These are phyloP conservation scores for Drosophila asahinai DNA, from an alignment of 1,140 invertebrate species.

Conservation along the genomic window DNA sequence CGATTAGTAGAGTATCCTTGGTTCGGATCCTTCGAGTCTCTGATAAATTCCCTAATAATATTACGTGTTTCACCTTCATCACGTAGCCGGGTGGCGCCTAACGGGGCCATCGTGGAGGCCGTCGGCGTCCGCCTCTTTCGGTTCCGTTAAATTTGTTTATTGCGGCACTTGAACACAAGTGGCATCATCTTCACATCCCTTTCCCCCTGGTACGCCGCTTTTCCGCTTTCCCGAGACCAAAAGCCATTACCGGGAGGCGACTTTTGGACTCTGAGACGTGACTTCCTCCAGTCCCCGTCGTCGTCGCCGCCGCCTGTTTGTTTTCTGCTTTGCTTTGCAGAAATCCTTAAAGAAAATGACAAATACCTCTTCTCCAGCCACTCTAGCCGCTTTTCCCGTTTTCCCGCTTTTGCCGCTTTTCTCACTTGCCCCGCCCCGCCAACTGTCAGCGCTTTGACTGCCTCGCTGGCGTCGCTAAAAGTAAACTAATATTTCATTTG, in stretches of 20 bases:
- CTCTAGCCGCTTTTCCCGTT: background rate
- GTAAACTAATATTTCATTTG: conserved; percentile 83
- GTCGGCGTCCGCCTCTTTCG: conserved; percentile 43
- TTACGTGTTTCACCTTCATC: conserved; percentile 61
- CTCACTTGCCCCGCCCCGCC: conserved; percentile 9
- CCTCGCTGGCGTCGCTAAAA: conserved; percentile 68
- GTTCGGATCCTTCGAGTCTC: background rate
- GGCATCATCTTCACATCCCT: conserved; percentile 70
- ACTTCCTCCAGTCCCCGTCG: conserved; percentile 36
- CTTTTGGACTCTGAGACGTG: conserved; percentile 67
- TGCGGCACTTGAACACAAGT: conserved; percentile 81
- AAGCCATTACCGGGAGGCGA: conserved; percentile 47
- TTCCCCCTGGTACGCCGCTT: background rate
- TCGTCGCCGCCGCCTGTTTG: conserved; percentile 15
- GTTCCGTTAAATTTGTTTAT: conserved; percentile 78
- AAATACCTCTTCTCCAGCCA: conserved; percentile 58
- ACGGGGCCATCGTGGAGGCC: conserved; percentile 41
- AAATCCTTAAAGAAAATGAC: conserved; percentile 80
- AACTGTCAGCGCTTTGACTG: conserved; percentile 77
- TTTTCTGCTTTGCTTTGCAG: conserved; percentile 76
- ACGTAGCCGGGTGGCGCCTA: conserved; percentile 50
- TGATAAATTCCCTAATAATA: conserved; percentile 1
- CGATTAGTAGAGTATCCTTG: background rate
- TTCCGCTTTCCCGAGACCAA: conserved; percentile 14
- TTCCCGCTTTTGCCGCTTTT: background rate